A percentile compares a stretch with the other conserved stretches of the same genome.
phyloP scores from a whole-genome alignment of 2,888 invertebrate genomes.

The Griposia aprilina region DNA sequence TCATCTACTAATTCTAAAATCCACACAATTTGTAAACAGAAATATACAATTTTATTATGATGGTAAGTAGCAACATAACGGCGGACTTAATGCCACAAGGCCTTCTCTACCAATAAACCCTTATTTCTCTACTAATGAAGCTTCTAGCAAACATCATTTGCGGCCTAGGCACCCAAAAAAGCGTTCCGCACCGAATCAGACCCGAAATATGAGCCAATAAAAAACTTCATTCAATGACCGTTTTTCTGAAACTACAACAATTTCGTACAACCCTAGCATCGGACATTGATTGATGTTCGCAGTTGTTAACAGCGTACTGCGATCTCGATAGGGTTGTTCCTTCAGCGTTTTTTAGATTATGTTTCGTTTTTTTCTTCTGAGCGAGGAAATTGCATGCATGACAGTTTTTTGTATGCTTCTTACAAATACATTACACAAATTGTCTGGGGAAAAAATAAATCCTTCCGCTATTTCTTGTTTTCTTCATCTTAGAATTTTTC shows the following conservation, averaged over 20 bases:
- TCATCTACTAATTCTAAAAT: not conserved
- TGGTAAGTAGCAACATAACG: not conserved
- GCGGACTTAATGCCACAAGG: not conserved
- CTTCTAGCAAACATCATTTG: constrained; percentile 1
- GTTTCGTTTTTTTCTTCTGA: constrained; percentile 69
- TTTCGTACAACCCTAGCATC: constrained; percentile 67
- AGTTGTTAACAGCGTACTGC: constrained; percentile 78
- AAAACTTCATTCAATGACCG: constrained; percentile 62
- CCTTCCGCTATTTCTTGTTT: constrained; percentile 12
- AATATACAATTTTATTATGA: not conserved
- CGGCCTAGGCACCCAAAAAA: constrained; percentile 21
- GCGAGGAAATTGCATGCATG: constrained; percentile 68
- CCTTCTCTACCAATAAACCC: not conserved
- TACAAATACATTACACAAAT: constrained; percentile 54
- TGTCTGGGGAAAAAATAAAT: constrained; percentile 45
- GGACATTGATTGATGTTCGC: constrained; percentile 80
- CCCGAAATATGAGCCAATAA: constrained; percentile 61
- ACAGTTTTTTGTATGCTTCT: constrained; percentile 64
- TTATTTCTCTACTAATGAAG: constrained; percentile 11
- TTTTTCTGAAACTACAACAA: constrained; percentile 73
- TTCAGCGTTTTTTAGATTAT: constrained; percentile 71
- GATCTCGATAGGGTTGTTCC: constrained; percentile 80
- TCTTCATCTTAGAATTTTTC: not conserved
- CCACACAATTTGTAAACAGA: not conserved
- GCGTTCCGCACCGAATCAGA: constrained; percentile 33